Evolutionary conservation across 2,797 vertebrate species (phyloP), one percentile per base, ranked within the genome.

Genomic region (Phataginus tricuspis): DNA sequence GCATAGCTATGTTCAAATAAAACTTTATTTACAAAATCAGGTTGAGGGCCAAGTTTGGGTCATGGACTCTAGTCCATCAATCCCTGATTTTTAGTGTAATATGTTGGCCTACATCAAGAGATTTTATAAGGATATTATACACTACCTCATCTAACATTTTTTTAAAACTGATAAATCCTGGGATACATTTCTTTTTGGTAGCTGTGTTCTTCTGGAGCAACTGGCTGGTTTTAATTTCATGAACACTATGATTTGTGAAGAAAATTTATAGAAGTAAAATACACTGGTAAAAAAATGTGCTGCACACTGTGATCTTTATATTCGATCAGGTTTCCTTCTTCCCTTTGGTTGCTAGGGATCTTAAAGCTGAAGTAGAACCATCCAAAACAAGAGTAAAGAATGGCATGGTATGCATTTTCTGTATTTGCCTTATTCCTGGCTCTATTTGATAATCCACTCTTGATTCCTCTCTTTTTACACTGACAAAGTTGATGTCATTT

Each of bases 201-300:
- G 6, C 25, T 92, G 7, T 90, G 37, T 87, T 97, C 96, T 87
- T 57, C 53, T 90, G 75, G 69, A 90, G 19, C 29, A 86, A 34
- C 7, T 88, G 57, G 9, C 51, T 86, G 29, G 25, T 53, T 96
- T 94, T 75, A 79, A 57, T 83, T 34, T 94, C 59, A 75, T 2
- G 23, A 71, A 91, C 16, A 79, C 10, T 87, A 61, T 82, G 66
- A 77, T 57, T 92, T 88, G 5, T 2, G 29, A 95, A 75, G 86
- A 83, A 64, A 23, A 49, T 13, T 11, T n/a, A 64, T 66, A 31
- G 10, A 95, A 74, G 25, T 84, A 91, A 91, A 94, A 61, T 53
- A 63, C 63, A 45, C 39, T 45, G 29, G 18, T 2, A 74, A 72
- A 69, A 45, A 87, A 68, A 37, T n/a, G 31, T 74, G 16, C 42